phyloP scores from a whole-genome alignment of 53 echinoderm and acorn worm species.

The Crossaster papposus region DNA sequence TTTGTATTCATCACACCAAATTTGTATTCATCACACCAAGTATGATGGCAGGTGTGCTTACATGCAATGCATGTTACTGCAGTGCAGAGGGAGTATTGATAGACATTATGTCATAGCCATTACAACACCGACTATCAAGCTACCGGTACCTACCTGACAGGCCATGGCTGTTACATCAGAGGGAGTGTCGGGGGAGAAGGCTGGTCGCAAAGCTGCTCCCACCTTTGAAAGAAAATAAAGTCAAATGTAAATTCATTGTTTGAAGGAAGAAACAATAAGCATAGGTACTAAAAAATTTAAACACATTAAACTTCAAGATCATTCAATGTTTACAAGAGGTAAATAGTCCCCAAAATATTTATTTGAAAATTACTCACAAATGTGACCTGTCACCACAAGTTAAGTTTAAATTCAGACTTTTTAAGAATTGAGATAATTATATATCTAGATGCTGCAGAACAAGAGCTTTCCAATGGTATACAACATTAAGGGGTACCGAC shows the following conservation, averaged over 20 bases:
- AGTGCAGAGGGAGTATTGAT: neutral
- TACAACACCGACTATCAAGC: neutral
- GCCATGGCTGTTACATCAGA: conserved; percentile 99
- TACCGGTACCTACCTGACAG: conserved; percentile 75
- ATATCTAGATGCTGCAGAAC: too few species aligned
- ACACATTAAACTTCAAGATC: too few species aligned
- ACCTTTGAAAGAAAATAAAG: conserved; percentile 59
- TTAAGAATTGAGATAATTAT: too few species aligned
- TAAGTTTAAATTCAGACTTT: too few species aligned
- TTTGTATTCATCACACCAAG: too few species aligned
- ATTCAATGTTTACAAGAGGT: too few species aligned
- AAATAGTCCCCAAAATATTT: too few species aligned
- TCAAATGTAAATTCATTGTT: conserved; percentile 2
- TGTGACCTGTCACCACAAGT: neutral
- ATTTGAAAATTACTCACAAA: too few species aligned
- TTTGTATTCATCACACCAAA: too few species aligned
- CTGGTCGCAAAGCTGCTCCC: conserved; percentile 94
- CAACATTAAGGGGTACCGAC: too few species aligned
- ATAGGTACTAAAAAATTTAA: neutral
- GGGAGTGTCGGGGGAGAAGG: conserved; percentile 90
- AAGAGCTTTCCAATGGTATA: too few species aligned
- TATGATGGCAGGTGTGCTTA: neutral
- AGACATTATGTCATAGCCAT: neutral
- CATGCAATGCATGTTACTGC: neutral
- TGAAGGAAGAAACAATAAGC: neutral